Conservation (phyloP, 2,888 invertebrate species). For the Laothoe populi region DNA sequence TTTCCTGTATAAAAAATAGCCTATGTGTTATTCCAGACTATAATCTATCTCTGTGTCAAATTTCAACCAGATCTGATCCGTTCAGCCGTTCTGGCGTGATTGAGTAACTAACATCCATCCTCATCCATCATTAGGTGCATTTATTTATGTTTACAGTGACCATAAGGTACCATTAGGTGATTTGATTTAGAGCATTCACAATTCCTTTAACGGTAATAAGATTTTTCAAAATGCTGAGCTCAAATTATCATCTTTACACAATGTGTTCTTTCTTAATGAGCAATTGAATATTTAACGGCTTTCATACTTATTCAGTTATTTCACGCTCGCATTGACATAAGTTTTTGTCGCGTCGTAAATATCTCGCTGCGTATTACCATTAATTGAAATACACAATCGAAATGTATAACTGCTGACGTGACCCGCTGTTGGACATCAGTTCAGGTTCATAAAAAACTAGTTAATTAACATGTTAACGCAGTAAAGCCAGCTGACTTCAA, state of each 20-base stretch:
- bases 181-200: no score
- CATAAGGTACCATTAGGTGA: no score
- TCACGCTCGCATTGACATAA: slow-evolving; percentile 51
- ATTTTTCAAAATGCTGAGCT: no score
- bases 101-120: no score
- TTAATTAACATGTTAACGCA: slow-evolving; percentile 16
- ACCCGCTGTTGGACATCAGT: slow-evolving; percentile 10
- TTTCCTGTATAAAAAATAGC: no score
- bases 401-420: slow-evolving; percentile 17
- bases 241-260: not conserved
- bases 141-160: no score
- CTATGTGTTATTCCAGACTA: no score
- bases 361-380: slow-evolving; percentile 3
- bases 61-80: no score
- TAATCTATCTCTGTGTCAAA: no score
- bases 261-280: slow-evolving; percentile 4
- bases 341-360: slow-evolving; percentile 32
- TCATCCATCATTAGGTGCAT: no score
- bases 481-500: slow-evolving; percentile 15
- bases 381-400: slow-evolving; percentile 19
- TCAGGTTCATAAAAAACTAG: not conserved
- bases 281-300: slow-evolving; percentile 16
- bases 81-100: no score
- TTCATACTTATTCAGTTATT: slow-evolving; percentile 44
- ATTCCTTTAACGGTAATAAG: no score